Percentiles rank a stretch among this genome's conserved stretches.
These are phyloP conservation scores for Chrysodeixis includens DNA, from an alignment of 2,888 invertebrate genomes.

Conservation along the genomic window DNA sequence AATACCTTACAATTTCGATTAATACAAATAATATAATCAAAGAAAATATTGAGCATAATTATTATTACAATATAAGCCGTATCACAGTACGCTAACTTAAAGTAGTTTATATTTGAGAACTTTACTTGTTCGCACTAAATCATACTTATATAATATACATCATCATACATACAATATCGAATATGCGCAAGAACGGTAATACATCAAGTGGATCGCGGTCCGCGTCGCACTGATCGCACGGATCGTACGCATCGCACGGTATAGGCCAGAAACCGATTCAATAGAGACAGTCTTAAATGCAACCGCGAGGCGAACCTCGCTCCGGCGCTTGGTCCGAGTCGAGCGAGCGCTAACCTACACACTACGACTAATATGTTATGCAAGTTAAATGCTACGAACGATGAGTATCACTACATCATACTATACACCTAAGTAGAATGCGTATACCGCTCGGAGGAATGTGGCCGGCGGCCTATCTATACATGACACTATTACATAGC, in stretches of 20 bases:
- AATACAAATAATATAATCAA: slow-evolving; percentile 71
- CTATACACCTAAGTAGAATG: slow-evolving; percentile 20
- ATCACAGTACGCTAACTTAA: slow-evolving; percentile 87
- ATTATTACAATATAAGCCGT: slow-evolving; percentile 81
- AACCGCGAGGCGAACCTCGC: slow-evolving; percentile 34
- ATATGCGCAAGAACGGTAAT: slow-evolving; percentile 37
- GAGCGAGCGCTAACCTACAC: slow-evolving; percentile 36
- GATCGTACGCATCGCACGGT: slow-evolving; percentile 43
- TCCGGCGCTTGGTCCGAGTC: slow-evolving; percentile 61
- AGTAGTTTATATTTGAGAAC: slow-evolving; percentile 64
- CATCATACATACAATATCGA: slow-evolving; percentile 39
- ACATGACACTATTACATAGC: slow-evolving; percentile 13
- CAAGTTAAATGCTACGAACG: slow-evolving; percentile 46
- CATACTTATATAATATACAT: slow-evolving; percentile 33
- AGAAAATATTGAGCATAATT: slow-evolving; percentile 83
- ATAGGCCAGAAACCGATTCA: slow-evolving; percentile 62
- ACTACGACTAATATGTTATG: slow-evolving; percentile 26
- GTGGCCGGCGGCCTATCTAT: slow-evolving; percentile 13
- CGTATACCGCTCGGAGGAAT: slow-evolving; percentile 25
- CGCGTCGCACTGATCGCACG: neutral
- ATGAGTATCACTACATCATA: slow-evolving; percentile 22
- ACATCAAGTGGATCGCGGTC: slow-evolving; percentile 2
- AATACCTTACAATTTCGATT: slow-evolving; percentile 69
- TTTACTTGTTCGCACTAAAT: slow-evolving; percentile 51
- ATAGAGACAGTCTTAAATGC: slow-evolving; percentile 64